phyloP scores from a whole-genome alignment of 2,888 invertebrate species.

The Scaptomyza flava region DNA sequence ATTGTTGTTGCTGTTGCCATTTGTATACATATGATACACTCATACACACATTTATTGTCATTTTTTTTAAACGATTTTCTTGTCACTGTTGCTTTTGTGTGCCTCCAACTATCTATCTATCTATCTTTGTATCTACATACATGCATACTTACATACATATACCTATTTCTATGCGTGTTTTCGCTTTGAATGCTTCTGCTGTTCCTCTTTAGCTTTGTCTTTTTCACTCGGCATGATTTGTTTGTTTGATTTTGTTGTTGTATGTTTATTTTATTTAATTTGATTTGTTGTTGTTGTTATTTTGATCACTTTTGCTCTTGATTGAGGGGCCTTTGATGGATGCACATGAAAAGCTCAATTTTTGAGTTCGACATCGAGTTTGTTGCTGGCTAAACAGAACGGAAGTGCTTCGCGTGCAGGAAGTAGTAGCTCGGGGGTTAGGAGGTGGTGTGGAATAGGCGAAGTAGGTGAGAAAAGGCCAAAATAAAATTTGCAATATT shows the following conservation, averaged over 20 bases:
- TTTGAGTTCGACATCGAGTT: slow-evolving; percentile 19
- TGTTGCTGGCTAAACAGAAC: slow-evolving; percentile 58
- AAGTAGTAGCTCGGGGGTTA: slow-evolving; percentile 30
- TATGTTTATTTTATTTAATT: slow-evolving; percentile 44
- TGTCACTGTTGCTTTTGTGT: slow-evolving; percentile 37
- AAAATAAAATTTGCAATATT: slow-evolving; percentile 38
- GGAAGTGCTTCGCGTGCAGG: slow-evolving; percentile 70
- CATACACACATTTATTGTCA: slow-evolving; percentile 57
- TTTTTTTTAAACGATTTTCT: slow-evolving; percentile 57
- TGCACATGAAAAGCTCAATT: slow-evolving; percentile 35
- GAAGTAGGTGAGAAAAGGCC: slow-evolving; percentile 28
- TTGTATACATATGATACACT: slow-evolving; percentile 39
- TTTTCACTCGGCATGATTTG: slow-evolving; percentile 50
- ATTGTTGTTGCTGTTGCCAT: slow-evolving; percentile 55
- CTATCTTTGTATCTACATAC: slow-evolving; percentile 3
- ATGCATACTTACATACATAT: slow-evolving; percentile 2
- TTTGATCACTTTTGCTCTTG: slow-evolving; percentile 75
- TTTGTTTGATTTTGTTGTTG: slow-evolving; percentile 42
- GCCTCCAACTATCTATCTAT: slow-evolving; percentile 24
- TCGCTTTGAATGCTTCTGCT: slow-evolving; percentile 38
- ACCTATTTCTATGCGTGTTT: slow-evolving; percentile 21
- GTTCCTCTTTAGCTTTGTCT: slow-evolving; percentile 54
- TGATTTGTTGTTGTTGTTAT: slow-evolving; percentile 33
- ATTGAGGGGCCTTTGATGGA: slow-evolving; percentile 65
- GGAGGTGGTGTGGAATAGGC: slow-evolving; percentile 2